Base-by-base conservation (phyloP, 2,797 vertebrate species). In the Heliangelus exortis region DNA sequence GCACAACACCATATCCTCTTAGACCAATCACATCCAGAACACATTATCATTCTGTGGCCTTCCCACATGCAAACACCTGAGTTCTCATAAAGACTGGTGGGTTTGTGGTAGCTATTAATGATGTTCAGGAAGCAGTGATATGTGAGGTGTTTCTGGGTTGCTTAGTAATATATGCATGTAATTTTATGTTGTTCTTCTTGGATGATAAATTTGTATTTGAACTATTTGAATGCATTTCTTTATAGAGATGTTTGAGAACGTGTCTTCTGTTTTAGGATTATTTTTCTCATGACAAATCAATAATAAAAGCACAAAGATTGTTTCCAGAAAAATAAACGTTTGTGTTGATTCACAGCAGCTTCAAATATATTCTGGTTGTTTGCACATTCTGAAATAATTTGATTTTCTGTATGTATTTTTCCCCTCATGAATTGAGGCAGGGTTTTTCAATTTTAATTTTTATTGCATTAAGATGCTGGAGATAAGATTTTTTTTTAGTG, bases 81-180 rank as follows among this genome's bases (percentile, higher is more conserved):
- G 11, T 34, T 76, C 43, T 77, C 10, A 29, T 3, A 51, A 54
- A 72, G 54, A 8, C 13, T 53, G 2, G 1, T 20, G 12, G 28
- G 76, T 93, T 55, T 65, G 15, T 33, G 7, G 4, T 41, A 83
- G 19, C 4, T 62, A 6, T 21, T 34, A 15, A 4, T 45, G 9
- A 5, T 43, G 4, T 41, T 74, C 34, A 28, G 12, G 36, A 53
- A 59, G 19, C 9, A 1, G 9, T 71, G 41, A 63, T 67, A 67
- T 0, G 0, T 47, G 22, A 75, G 3, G 12, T 71, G 11, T 81
- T 67, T 75, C 68, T 74, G 9, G 20, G 71, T 72, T 10, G 13
- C 19, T 63, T 66, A 25, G 26, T 6, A n/a, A 33, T 67, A 65
- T 45, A 53, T 45, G 3, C 0, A 3, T 33, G 4, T 9, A 34